These are phyloP conservation scores for Hypomecis atomaria DNA, from an alignment of 2,888 invertebrate species.

Conservation along the genomic window DNA sequence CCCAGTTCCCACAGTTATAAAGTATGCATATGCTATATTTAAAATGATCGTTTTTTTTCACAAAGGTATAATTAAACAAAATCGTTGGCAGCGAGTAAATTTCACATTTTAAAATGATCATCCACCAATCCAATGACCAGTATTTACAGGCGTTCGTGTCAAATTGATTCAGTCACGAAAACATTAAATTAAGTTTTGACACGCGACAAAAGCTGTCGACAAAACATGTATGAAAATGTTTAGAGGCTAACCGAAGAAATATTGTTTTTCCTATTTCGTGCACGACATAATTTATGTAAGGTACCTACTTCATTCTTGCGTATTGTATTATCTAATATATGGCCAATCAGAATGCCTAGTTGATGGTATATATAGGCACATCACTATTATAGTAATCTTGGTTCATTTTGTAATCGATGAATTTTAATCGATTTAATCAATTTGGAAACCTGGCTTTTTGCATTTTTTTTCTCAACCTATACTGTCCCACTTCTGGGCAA, in stretches of 20 bases:
- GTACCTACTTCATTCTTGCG: too few relatives aligned
- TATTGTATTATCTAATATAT: too few relatives aligned
- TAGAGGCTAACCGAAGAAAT: slow-evolving; percentile 34
- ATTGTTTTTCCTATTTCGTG: too few relatives aligned
- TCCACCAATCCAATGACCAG: slow-evolving; percentile 48
- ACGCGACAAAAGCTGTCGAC: slow-evolving; percentile 50
- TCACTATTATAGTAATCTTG: too few relatives aligned
- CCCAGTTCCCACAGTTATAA: slow-evolving; percentile 10
- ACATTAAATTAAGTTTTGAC: slow-evolving; percentile 45
- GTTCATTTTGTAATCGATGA: too few relatives aligned
- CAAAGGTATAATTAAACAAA: slow-evolving; percentile 12
- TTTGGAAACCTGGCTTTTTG: too few relatives aligned
- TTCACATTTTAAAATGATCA: slow-evolving; percentile 45
- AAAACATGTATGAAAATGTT: slow-evolving; percentile 30
- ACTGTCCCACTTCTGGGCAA: too few relatives aligned
- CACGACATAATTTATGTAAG: too few relatives aligned
- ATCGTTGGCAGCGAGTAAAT: slow-evolving; percentile 4
- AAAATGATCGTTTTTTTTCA: slow-evolving; percentile 10
- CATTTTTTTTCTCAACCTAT: too few relatives aligned
- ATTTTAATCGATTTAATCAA: too few relatives aligned
- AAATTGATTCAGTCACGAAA: slow-evolving; percentile 55
- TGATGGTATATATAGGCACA: too few relatives aligned
- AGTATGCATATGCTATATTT: slow-evolving; percentile 15
- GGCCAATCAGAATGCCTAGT: too few relatives aligned
- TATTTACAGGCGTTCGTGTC: slow-evolving; percentile 55